Percentiles rank a stretch among this genome's conserved stretches.
phyloP scores from a whole-genome alignment of 53 echinoderm and acorn worm species.

The Hippasteria phrygiana region DNA sequence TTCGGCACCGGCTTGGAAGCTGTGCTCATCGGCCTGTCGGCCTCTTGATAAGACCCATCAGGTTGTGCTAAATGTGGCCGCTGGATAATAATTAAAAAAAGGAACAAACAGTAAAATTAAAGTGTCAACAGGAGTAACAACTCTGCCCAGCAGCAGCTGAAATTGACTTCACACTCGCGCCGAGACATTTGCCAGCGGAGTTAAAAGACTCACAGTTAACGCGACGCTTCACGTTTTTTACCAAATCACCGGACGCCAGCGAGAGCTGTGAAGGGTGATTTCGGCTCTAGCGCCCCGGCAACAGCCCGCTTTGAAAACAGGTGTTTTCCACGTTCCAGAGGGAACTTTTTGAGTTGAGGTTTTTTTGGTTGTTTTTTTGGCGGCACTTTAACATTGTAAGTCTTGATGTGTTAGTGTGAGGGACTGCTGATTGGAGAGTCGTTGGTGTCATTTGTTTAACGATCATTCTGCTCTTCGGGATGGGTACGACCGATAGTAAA shows the following conservation, averaged over 20 bases:
- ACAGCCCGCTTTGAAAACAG: slow-evolving; percentile 46
- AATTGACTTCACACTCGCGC: slow-evolving; percentile 43
- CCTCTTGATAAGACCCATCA: not conserved
- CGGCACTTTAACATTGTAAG: not conserved
- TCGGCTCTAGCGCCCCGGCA: slow-evolving; percentile 6
- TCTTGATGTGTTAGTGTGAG: not conserved
- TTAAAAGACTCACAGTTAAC: not conserved
- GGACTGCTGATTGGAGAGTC: not conserved
- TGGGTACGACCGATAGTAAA: not conserved
- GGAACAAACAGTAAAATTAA: not conserved
- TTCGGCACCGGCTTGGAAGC: slow-evolving; percentile 33
- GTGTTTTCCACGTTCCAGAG: slow-evolving; percentile 1
- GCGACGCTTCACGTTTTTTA: not conserved
- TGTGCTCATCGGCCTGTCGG: slow-evolving; percentile 11
- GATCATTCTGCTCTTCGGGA: not conserved
- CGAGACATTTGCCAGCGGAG: not conserved
- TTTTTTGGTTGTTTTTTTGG: slow-evolving; percentile 3
- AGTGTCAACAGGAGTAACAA: not conserved
- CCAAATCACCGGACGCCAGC: not conserved
- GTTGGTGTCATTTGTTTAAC: not conserved
- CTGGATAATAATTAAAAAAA: slow-evolving; percentile 3
- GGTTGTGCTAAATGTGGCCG: slow-evolving; percentile 17
- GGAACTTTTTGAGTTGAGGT: not conserved
- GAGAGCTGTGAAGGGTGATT: slow-evolving; percentile 43
- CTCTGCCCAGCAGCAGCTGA: slow-evolving; percentile 19